These are phyloP conservation scores for Mustela erminea DNA, from an alignment of 2,797 vertebrate genomes.

Conservation along the genomic window DNA sequence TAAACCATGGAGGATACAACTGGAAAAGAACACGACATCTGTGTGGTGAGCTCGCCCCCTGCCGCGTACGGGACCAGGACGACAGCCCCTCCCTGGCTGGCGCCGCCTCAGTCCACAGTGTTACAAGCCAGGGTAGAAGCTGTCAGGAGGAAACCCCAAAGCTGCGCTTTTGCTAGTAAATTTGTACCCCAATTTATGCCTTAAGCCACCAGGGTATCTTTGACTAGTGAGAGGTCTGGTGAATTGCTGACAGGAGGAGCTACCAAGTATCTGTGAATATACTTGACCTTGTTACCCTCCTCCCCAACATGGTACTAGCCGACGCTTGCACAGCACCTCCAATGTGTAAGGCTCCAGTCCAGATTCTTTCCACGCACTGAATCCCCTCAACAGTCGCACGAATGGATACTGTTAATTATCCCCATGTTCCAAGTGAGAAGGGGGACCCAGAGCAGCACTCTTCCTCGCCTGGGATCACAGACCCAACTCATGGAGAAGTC, in stretches of 20 bases:
- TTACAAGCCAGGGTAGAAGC: background rate
- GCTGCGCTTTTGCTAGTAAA: background rate
- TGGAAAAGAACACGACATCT: conserved; percentile 89
- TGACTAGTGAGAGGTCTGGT: background rate
- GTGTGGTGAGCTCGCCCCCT: conserved; percentile 90
- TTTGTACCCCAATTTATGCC: background rate
- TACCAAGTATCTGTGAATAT: background rate
- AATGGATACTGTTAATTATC: background rate
- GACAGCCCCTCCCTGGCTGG: background rate
- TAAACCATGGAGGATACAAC: conserved; percentile 94
- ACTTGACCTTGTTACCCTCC: background rate
- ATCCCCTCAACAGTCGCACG: background rate
- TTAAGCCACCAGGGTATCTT: background rate
- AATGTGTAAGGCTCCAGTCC: background rate
- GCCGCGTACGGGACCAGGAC: rapidly evolving
- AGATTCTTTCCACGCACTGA: background rate
- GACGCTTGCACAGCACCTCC: background rate
- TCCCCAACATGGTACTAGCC: background rate
- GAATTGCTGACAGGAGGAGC: background rate
- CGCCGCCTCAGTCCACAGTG: background rate
- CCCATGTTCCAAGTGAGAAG: background rate
- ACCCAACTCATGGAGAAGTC: background rate
- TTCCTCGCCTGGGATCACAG: background rate
- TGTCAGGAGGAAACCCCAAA: background rate
- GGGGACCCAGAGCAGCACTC: background rate